A percentile compares a stretch with the other conserved stretches of the same genome.
phyloP scores from a whole-genome alignment of 2,113 vertebrate species.

The Oryzias melastigma region DNA sequence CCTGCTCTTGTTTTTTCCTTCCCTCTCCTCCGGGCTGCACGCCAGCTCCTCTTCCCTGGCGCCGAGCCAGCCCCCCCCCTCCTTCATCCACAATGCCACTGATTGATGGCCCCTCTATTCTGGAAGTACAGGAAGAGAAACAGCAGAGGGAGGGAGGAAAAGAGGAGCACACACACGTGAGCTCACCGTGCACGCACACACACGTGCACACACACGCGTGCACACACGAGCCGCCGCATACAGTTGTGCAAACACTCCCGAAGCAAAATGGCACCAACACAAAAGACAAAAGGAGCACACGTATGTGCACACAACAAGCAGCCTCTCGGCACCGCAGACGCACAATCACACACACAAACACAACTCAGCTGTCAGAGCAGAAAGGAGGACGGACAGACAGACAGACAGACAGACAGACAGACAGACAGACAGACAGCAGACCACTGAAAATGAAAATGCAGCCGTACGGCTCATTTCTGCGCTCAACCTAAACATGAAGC shows the following conservation, averaged over 20 bases:
- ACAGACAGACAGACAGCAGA: slow-evolving; percentile 34
- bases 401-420: slow-evolving; percentile 5
- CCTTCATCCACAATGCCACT: slow-evolving; percentile 64
- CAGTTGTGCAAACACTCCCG: slow-evolving; percentile 16
- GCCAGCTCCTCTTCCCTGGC: slow-evolving; percentile 73
- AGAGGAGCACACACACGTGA: slow-evolving; percentile 40
- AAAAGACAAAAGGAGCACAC: slow-evolving; percentile 47
- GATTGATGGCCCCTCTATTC: slow-evolving; percentile 79
- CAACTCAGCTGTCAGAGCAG: slow-evolving; percentile 56
- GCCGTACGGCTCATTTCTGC: slow-evolving; percentile 38
- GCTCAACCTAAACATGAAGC: no score
- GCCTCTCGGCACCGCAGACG: slow-evolving; percentile 51
- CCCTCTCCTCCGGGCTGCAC: slow-evolving; percentile 62
- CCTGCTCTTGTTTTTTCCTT: slow-evolving; percentile 47
- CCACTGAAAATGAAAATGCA: slow-evolving; percentile 50
- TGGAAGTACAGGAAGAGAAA: slow-evolving; percentile 71
- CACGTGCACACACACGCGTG: slow-evolving; percentile 6
- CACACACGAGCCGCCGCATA: slow-evolving; percentile 27
- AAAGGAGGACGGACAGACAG: slow-evolving; percentile 18
- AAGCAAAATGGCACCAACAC: slow-evolving; percentile 50
- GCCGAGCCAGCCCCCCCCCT: slow-evolving; percentile 42
- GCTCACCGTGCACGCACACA: slow-evolving; percentile 4
- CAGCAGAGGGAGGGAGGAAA: slow-evolving; percentile 20
- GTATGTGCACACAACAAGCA: slow-evolving; percentile 60
- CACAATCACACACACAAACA: slow-evolving; percentile 25